phyloP scores from a whole-genome alignment of 2,888 invertebrate species.

The Phanerotoma sp. region DNA sequence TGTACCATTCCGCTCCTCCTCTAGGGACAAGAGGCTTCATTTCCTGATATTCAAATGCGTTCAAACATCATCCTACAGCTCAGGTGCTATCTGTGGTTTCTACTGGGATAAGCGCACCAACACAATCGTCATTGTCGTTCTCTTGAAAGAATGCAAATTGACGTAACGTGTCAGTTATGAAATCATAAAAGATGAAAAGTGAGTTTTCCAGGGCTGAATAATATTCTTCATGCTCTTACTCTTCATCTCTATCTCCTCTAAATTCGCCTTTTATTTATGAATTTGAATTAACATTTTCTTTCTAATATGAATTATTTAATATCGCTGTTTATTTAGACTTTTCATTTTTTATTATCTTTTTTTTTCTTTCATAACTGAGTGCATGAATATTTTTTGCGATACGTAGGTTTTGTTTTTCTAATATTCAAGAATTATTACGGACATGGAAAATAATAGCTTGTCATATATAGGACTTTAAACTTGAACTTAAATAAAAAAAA shows the following conservation, averaged over 20 bases:
- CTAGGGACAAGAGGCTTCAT: constrained; percentile 52
- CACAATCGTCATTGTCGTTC: constrained; percentile 9
- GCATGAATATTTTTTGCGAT: too few species aligned
- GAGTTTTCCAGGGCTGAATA: constrained; percentile 22
- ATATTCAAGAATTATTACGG: too few species aligned
- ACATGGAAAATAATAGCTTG: too few species aligned
- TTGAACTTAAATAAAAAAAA: too few species aligned
- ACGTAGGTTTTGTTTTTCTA: too few species aligned
- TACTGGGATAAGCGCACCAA: constrained; percentile 18
- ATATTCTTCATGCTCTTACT: neutral
- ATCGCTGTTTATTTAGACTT: neutral
- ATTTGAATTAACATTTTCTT: neutral
- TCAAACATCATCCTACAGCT: constrained; percentile 50
- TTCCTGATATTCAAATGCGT: constrained; percentile 57
- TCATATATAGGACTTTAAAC: too few species aligned
- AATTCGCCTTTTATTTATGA: neutral
- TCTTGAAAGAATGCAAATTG: constrained; percentile 42
- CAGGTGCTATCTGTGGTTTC: constrained; percentile 39
- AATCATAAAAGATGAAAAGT: constrained; percentile 35
- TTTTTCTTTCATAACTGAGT: too few species aligned
- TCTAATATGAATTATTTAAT: too few species aligned
- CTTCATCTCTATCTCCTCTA: neutral
- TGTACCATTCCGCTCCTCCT: constrained; percentile 7
- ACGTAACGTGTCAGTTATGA: constrained; percentile 37
- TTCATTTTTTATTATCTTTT: neutral